Evolutionary conservation across 2,113 vertebrate species (phyloP), one percentile per base, ranked within the genome.

Genomic region (Mormyrus iriodes): DNA sequence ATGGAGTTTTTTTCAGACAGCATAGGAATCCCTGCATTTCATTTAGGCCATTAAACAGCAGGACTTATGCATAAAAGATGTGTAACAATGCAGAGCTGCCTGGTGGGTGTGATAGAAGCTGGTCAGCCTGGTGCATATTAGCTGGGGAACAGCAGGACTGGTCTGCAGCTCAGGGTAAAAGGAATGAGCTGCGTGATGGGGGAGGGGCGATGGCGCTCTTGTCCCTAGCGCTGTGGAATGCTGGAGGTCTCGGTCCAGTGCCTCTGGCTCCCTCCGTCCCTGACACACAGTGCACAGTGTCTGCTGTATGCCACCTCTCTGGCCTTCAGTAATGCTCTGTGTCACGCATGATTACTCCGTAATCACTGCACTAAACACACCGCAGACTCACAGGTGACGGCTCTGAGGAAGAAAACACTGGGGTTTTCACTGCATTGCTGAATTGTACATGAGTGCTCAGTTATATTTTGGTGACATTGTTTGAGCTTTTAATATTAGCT

Each of bases 21-120:
- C 52, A 61, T 4, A 61, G 55, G 48, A 86, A 53, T 52, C 85
- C n/a, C 48, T 19, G 48, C 85, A 52, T 87, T 51, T 58, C 27
- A 48, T 84, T 84, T 51, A 53, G 85, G 85, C 49, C 85, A 48
- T 52, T 86, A 86, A 53, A 53, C 49, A 53, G 85, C 46, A 1
- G 82, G 82, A 44, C 49, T 44, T 86, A 53, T 86, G 85, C 49
- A 52, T 52, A n/a, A 86, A 48, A 86, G 82, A 85, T 48, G 82
- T 79, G 73, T 79, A 39, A 69, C 61, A 31, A 48, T 86, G 85
- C 27, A 35, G 49, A 7, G 17, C 86, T 87, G 35, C 52, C 52
- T 44, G 52, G 52, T 87, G 35, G 4, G 52, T 4, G 85, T 52
- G 85, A 86, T 31, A 31, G 86, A 42, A n/a, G 35, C 55, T 3